Evolutionary conservation across 2,888 invertebrate species (phyloP), one percentile per base, ranked within the genome.

Genomic region (Sepioteuthis lessoniana): DNA sequence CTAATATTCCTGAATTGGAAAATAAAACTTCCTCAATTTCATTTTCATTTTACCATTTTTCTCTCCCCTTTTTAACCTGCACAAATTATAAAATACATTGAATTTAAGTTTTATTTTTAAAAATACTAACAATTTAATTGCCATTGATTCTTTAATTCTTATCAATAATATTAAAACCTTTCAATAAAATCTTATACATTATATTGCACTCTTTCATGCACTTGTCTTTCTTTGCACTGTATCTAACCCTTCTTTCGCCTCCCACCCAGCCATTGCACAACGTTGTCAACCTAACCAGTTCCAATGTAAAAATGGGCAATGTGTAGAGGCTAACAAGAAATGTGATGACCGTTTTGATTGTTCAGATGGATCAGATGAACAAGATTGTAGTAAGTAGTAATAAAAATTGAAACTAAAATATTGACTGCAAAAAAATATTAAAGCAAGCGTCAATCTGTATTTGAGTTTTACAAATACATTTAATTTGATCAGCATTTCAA

Each of bases 351-450:
- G 90, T 16, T 91, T 90, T 42, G 96, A 96, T 93, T 96, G 96
- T 94, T 55, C 94, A 19, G 96, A 96, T 94, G 95, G 96, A n/a
- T 95, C 95, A 8, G 96, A 96, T 94, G 96, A 96, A 93, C 94
- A 94, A 42, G 95, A 95, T 91, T 96, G 96, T 94, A 95, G 96
- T 96, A 95, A 95, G 96, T 55, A 55, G 25, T 21, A 21, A 25
- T 7, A 21, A 55, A 21, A 25, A 25, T 5, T 25, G 25, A 55
- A 5, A 28, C 21, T 25, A 55, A 25, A 25, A 25, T 25, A 28
- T 42, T 42, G 42, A 42, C 7, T 42, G 42, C 7, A 42, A 3
- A 42, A 42, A 42, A 42, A 42, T 7, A n/a, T n/a, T n/a, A n/a
- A n/a, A n/a, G n/a, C n/a, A n/a, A n/a, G n/a, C n/a, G n/a, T n/a